Evolutionary conservation across 37 sponge, comb jelly and placozoan genomes (phyloP).

Genomic region (Halisarca cf. caerulea): DNA sequence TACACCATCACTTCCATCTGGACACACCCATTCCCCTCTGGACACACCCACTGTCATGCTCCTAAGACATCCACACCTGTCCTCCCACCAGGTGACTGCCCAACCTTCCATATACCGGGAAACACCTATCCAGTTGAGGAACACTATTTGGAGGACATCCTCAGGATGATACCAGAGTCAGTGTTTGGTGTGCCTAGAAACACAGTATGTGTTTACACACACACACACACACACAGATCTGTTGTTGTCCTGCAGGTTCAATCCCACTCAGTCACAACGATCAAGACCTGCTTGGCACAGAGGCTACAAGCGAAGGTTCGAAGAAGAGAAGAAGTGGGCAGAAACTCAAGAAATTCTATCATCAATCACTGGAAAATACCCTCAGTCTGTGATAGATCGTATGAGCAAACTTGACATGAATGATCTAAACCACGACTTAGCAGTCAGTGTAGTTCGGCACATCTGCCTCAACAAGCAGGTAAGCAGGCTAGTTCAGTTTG

Average conservation of each 20-base stretch:
- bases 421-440: conserved; percentile 49
- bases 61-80: not conserved
- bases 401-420: conserved; percentile 31
- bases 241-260: not conserved
- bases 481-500: not conserved
- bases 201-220: too few species aligned
- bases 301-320: not conserved
- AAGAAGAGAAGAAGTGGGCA: conserved; percentile 25
- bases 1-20: too few species aligned
- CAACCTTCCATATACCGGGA: conserved; percentile 61
- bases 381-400: conserved; percentile 30
- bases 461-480: conserved; percentile 40
- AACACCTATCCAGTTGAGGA: conserved; percentile 57
- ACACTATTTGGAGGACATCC: conserved; percentile 67
- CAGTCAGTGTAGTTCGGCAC: conserved; percentile 30
- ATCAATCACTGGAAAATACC: conserved; percentile 40
- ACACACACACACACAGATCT: not conserved
- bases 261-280: not conserved
- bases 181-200: conserved; percentile 3
- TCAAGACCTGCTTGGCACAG: conserved; percentile 35
- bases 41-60: too few species aligned
- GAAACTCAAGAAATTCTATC: conserved; percentile 5
- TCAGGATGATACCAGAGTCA: conserved; percentile 19
- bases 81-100: conserved; percentile 46
- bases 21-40: too few species aligned